phyloP scores from a whole-genome alignment of 2,888 invertebrate genomes.

The Mellilla xanthometata region DNA sequence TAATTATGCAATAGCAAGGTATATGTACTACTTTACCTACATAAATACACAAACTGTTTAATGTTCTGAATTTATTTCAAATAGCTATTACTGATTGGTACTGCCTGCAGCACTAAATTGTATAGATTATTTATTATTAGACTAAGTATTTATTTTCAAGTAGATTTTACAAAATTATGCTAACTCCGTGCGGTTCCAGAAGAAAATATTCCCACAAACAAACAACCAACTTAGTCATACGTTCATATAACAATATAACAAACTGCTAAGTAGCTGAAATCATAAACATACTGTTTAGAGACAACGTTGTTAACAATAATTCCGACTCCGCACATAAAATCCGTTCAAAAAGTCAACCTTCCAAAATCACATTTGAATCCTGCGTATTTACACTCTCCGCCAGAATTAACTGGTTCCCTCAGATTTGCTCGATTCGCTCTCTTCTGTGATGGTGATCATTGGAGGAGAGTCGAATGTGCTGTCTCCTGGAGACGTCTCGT shows the following conservation, averaged over 20 bases:
- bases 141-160: constrained; percentile 9
- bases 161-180: constrained; percentile 35
- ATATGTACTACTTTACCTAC: too few species aligned
- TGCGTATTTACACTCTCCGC: constrained; percentile 24
- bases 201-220: background rate
- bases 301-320: constrained; percentile 2
- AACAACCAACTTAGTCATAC: background rate
- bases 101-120: constrained; percentile 6
- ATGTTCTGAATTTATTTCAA: too few species aligned
- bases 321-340: constrained; percentile 23
- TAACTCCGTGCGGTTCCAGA: constrained; percentile 18
- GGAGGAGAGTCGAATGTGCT: constrained; percentile 59
- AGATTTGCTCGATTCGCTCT: constrained; percentile 66
- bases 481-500: constrained; percentile 75
- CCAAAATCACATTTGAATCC: constrained; percentile 15
- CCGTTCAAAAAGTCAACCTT: constrained; percentile 18
- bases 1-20: too few species aligned
- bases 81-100: too few species aligned
- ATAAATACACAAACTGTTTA: too few species aligned
- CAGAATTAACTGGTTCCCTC: constrained; percentile 69
- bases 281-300: too few species aligned
- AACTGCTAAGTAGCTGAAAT: constrained; percentile 1
- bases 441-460: constrained; percentile 77
- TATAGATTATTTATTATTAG: background rate
- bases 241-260: background rate